Evolutionary conservation across 1,140 invertebrate genomes (phyloP), one percentile per base, ranked within the genome.

Genomic region (Camponotus pennsylvanicus): DNA sequence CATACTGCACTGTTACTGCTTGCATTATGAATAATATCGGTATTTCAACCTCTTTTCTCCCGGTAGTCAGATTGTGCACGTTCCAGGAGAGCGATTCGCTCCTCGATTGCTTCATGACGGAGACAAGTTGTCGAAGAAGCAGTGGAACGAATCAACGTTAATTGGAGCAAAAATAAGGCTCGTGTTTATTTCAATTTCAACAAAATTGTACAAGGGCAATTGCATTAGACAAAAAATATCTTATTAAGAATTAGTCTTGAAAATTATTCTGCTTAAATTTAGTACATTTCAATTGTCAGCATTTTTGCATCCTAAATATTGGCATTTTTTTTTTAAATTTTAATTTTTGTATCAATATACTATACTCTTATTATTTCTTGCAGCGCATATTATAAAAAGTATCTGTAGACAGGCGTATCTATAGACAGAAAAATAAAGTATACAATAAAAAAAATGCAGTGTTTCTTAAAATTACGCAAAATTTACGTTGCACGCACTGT

Each of bases 391-490:
- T 82, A 78, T 45, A 37, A 18, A 8, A 9, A 59, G 15, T n/a
- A 11, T 15, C 21, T 18, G 34, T 13, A 32, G 21, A 69, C n/a
- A 27, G 27, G 27, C 27, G 27, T 27, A 27, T 27, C 6, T 40
- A 40, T 21, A 40, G n/a, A 76, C 4, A 21, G 8, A n/a, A 40
- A 63, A 64, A 77, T 21, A 57, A 59, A 61, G 79, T n/a, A 42
- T 13, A 55, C 37, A 45, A 49, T 59, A 61, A 59, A 59, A 80
- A 21, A 73, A 57, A 52, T 18, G 55, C 66, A 32, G 57, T 70
- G 61, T 90, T 90, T 18, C 87, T 49, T 61, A 84, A 69, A 40
- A 55, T 86, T 66, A 83, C 73, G 87, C 61, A 86, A 89, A 79
- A 71, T 69, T 71, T 37, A 52, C 67, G 67, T 73, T 42, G 63